Percentiles rank a stretch among this genome's conserved stretches.
phyloP scores from a whole-genome alignment of 2,113 vertebrate species.

The Clarias macrocephalus region DNA sequence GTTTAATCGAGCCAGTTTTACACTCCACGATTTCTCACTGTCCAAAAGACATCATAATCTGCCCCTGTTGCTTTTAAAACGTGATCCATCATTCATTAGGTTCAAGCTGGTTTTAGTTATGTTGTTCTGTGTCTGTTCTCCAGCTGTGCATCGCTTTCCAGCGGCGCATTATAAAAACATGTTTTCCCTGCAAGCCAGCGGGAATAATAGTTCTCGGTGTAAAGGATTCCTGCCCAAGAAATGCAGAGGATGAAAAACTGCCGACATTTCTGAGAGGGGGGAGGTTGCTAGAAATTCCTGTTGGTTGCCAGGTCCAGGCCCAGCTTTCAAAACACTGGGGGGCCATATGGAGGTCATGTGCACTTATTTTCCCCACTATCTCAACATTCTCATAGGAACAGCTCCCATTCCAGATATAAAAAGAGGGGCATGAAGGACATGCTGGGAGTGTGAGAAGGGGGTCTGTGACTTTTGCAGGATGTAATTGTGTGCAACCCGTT shows the following conservation, averaged over 20 bases:
- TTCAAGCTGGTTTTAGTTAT: background rate
- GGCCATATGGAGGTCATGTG: background rate
- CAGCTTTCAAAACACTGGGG: slow-evolving; percentile 13
- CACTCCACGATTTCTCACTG: too few species aligned
- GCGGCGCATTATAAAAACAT: background rate
- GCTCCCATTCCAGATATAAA: background rate
- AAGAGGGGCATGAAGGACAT: too few species aligned
- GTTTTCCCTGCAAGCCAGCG: background rate
- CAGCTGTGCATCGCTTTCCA: background rate
- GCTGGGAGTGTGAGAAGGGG: background rate
- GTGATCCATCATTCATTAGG: background rate
- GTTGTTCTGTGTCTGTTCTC: background rate
- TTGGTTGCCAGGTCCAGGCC: background rate
- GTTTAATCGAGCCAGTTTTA: too few species aligned
- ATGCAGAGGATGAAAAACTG: background rate
- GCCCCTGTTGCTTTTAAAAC: background rate
- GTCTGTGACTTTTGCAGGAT: background rate
- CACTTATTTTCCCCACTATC: background rate
- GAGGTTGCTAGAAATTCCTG: background rate
- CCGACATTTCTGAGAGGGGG: too few species aligned
- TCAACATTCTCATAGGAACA: background rate
- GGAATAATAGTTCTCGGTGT: too few species aligned
- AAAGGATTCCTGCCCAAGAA: background rate
- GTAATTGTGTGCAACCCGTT: background rate
- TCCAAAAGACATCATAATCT: too few species aligned